Base-by-base conservation (phyloP, 2,888 invertebrate genomes). In the Mycalesis mineus region DNA sequence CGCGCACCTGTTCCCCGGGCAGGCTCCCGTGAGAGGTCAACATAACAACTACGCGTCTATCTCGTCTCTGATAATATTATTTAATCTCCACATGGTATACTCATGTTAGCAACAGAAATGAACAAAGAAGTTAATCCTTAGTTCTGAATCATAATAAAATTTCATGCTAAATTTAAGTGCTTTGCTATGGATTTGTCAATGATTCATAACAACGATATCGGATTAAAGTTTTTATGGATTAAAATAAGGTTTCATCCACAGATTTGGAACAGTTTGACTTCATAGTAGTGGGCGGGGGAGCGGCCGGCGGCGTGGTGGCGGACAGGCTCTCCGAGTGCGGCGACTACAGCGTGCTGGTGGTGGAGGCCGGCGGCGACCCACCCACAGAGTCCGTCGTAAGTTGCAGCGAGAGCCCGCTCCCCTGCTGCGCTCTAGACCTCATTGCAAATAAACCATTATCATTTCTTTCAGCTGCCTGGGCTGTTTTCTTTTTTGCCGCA, bases 251-350 rank as follows among this genome's bases (percentile, higher is more conserved):
- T 28, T 2, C 29, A 1, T 8, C 33, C 13, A 31, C n/a, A 66
- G 64, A 62, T 14, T 28, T 13, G 15, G 44, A 56, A 0, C 53
- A 51, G 14, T 77, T 67, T 47, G 77, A 78, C 60, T 73, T 68
- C 61, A 67, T 78, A 7, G 63, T 78, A 1, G 68, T 74, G 7
- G 78, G 78, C 0, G 73, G 68, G 1, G 77, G 78, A 0, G 68
- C 73, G 5, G 72, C 75, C 2, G 77, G 76, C 5, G 48, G 62
- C 14, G 68, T 76, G n/a, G 49, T 73, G n/a, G 68, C 72, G 13
- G 61, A 64, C 49, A 52, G 68, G 11, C 68, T 72, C 6, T 61
- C 66, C 1, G 67, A 70, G 56, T 44, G 59, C 13, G 28, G 53
- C 6, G 17, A 17, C 13, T 45, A 28, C 9, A 52, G 28, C 5